These are phyloP conservation scores for Acronicta psi DNA, from an alignment of 2,888 invertebrate genomes.

Conservation along the genomic window DNA sequence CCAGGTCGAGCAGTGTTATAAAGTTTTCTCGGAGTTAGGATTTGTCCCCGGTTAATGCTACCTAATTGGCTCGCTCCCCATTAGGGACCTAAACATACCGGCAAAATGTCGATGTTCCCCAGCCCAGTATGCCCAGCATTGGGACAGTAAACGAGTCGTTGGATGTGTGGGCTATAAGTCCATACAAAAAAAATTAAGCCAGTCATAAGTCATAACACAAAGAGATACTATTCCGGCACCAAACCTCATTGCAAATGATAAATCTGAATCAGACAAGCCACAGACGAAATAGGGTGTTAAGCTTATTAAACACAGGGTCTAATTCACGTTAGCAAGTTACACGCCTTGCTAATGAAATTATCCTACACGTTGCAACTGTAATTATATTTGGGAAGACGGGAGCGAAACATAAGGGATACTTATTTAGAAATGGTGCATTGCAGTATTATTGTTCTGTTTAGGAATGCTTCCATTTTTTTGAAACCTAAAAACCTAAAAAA, in stretches of 20 bases:
- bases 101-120: too few species aligned
- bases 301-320: conserved; percentile 13
- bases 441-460: conserved; percentile 38
- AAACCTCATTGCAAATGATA: conserved; percentile 9
- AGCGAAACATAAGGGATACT: conserved; percentile 28
- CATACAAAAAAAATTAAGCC: not conserved
- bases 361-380: conserved; percentile 57
- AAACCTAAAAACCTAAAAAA: too few species aligned
- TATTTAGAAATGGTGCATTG: conserved; percentile 57
- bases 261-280: conserved; percentile 8
- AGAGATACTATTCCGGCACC: not conserved
- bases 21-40: too few species aligned
- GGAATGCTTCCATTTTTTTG: conserved; percentile 7
- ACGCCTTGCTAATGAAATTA: conserved; percentile 55
- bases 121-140: too few species aligned
- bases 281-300: conserved; percentile 21
- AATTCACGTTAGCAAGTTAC: conserved; percentile 27
- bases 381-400: conserved; percentile 51
- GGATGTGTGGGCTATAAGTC: too few species aligned
- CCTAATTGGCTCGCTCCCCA: too few species aligned
- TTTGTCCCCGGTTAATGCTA: too few species aligned
- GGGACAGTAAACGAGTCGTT: too few species aligned
- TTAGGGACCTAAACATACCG: too few species aligned
- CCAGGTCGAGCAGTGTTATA: too few species aligned
- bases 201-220: not conserved